These are phyloP conservation scores for Merodon equestris DNA, from an alignment of 2,888 invertebrate species.

Conservation along the genomic window DNA sequence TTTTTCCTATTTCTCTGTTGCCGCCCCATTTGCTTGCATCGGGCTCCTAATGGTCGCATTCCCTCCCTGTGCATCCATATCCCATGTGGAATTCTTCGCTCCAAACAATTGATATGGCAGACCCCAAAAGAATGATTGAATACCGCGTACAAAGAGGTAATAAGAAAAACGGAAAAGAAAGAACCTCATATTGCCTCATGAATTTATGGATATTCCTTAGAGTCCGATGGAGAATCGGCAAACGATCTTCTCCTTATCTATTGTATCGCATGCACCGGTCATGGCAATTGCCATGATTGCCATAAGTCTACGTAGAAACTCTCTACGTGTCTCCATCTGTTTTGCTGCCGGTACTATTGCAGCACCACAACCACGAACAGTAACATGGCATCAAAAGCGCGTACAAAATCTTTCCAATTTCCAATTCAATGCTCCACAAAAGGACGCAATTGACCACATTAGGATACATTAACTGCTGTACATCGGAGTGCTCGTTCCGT, in stretches of 20 bases:
- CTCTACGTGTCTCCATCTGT: neutral
- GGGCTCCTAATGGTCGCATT: constrained; percentile 22
- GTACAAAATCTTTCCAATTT: constrained; percentile 67
- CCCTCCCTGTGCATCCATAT: constrained; percentile 32
- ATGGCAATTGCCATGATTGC: constrained; percentile 63
- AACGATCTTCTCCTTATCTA: constrained; percentile 39
- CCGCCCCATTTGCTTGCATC: neutral
- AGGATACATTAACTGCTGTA: constrained; percentile 68
- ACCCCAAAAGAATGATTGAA: constrained; percentile 58
- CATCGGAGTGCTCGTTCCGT: constrained; percentile 49
- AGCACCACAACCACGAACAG: neutral
- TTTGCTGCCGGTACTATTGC: neutral
- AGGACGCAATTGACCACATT: constrained; percentile 68
- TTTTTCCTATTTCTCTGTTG: too few species aligned
- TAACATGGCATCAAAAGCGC: constrained; percentile 40
- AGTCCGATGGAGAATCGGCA: constrained; percentile 5
- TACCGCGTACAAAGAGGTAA: constrained; percentile 36
- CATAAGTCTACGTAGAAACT: constrained; percentile 50
- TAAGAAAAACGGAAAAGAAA: constrained; percentile 21
- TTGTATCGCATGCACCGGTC: constrained; percentile 60
- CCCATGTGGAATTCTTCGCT: constrained; percentile 40
- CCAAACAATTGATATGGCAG: constrained; percentile 53
- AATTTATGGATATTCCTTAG: constrained; percentile 64
- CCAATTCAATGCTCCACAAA: constrained; percentile 68
- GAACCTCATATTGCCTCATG: constrained; percentile 47